phyloP scores from a whole-genome alignment of 92 coral and sea anemone species.

The Pocillopora grandis region DNA sequence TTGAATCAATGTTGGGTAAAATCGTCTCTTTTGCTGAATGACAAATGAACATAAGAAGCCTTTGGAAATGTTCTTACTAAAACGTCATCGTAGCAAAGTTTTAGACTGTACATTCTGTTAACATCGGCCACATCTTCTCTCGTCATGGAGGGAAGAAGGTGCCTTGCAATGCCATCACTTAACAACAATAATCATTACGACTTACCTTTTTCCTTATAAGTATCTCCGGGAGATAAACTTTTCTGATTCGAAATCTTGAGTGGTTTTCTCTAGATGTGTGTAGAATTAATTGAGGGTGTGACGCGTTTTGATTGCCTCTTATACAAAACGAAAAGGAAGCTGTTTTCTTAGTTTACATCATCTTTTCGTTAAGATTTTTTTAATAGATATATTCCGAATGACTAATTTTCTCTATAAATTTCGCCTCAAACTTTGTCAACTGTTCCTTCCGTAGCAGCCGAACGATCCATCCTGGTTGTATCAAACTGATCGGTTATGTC shows the following conservation, averaged over 20 bases:
- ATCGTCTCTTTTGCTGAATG: no score
- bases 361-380: neutral
- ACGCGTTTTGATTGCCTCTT: neutral
- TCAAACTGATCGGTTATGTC: no score
- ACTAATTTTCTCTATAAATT: neutral
- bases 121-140: no score
- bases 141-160: no score
- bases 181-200: neutral
- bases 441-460: neutral
- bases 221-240: neutral
- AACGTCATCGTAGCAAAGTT: no score
- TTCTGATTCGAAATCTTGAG: neutral
- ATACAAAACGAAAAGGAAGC: constrained; percentile 8
- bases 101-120: no score
- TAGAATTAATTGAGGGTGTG: neutral
- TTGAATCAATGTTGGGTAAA: no score
- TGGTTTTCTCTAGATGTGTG: neutral
- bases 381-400: neutral
- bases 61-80: no score
- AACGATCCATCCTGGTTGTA: neutral
- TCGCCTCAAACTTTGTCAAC: neutral
- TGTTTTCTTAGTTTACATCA: neutral
- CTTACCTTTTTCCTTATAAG: constrained; percentile 1
- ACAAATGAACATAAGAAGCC: no score
- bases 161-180: neutral